phyloP scores from a whole-genome alignment of 2,888 invertebrate genomes.

The Drosophila picticornis region DNA sequence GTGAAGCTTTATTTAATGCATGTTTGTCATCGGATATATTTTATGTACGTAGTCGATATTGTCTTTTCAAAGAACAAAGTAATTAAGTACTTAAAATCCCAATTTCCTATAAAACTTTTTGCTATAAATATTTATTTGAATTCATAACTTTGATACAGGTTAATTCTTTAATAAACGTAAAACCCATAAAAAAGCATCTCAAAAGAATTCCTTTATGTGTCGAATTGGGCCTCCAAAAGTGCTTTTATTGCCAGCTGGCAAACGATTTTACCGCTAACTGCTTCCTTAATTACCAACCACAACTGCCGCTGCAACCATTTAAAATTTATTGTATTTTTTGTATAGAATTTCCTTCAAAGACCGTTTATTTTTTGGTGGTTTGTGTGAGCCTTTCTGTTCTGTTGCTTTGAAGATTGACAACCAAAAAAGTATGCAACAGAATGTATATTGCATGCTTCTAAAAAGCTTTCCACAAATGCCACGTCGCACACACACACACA shows the following conservation, averaged over 20 bases:
- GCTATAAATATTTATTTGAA: background rate
- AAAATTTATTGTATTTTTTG: background rate
- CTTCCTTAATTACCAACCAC: conserved; percentile 26
- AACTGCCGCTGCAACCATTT: conserved; percentile 3
- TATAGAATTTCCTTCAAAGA: conserved; percentile 19
- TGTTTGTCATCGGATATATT: background rate
- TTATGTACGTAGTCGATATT: background rate
- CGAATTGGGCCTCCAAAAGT: background rate
- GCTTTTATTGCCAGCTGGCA: background rate
- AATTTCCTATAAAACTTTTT: background rate
- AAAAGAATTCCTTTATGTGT: background rate
- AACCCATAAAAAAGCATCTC: background rate
- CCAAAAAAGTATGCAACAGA: conserved; percentile 50
- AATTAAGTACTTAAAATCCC: background rate
- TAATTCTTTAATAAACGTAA: background rate
- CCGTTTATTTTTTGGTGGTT: conserved; percentile 28
- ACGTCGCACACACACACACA: conserved; percentile 15
- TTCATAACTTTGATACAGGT: background rate
- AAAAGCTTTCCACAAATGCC: conserved; percentile 54
- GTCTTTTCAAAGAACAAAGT: background rate
- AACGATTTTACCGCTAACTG: conserved; percentile 13
- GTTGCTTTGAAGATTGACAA: conserved; percentile 61
- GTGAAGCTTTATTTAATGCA: background rate
- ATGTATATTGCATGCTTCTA: conserved; percentile 48
- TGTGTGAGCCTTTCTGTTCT: conserved; percentile 39